Base-by-base conservation (phyloP, 2,888 invertebrate species). In the Agrotis puta region DNA sequence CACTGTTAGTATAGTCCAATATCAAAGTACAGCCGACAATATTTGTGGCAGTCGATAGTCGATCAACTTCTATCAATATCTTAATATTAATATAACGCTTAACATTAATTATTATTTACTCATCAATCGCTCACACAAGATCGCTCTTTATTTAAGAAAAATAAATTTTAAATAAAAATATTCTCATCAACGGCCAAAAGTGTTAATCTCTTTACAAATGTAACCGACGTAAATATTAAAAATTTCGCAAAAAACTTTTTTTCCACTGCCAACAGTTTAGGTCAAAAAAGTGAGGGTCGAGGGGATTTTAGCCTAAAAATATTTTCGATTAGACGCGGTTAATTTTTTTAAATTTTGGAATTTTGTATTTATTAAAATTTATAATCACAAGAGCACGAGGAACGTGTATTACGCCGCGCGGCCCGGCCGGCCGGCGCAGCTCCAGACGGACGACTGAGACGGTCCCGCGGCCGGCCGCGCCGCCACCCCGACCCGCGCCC, bases 381-480 rank as follows among this genome's bases (percentile, higher is more conserved):
- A 94, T 92, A 93, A 96, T 96, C 96, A 96, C 96, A 96, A 96
- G 94, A 93, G 94, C 95, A 95, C 96, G 96, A 96, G 96, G 96
- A 96, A 96, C 96, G 95, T 94, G 94, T 94, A 94, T 93, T 94
- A 89, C 92, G 95, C 89, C 95, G 95, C 95, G 95, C 95, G 95
- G 95, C 94, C 94, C 95, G 94, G 92, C 93, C 94, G 95, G 95
- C 95, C 95, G 94, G 93, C 94, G 95, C 95, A 95, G 95, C 95
- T 95, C 91, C 94, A 96, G 95, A 96, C 95, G 95, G 95, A 94
- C 95, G 94, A 96, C 95, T 96, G 95, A 95, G 95, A 89, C 91
- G 91, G 89, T 85, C 71, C 90, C 91, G 90, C 91, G 91, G 89
- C 89, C 86, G 89, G 90, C 89, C 90, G 88, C 90, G 87, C 89